Conservation (phyloP, 2,888 invertebrate species). For the Priocnemis perturbator region DNA sequence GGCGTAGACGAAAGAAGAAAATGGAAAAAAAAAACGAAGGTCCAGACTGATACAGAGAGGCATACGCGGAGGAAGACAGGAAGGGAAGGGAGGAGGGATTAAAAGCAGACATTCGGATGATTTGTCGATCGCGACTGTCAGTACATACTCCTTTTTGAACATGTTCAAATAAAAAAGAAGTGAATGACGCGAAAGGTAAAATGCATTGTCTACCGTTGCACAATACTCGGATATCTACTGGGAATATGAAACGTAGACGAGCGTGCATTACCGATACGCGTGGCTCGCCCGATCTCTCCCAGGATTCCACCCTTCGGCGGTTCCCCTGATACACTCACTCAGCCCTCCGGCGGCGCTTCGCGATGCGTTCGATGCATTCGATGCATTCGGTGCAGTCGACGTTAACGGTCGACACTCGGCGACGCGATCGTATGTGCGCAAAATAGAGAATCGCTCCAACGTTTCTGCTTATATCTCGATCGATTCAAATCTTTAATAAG, state of each 20-base stretch:
- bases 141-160: constrained; percentile 2
- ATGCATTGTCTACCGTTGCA: not conserved
- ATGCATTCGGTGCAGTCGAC: constrained; percentile 43
- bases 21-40: not conserved
- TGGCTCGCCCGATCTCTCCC: not conserved
- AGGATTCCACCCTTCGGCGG: constrained; percentile 10
- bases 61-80: not conserved
- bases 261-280: constrained; percentile 33
- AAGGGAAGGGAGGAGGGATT: constrained; percentile 23
- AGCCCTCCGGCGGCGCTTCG: not conserved
- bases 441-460: constrained; percentile 42
- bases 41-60: not conserved
- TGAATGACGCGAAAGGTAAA: constrained; percentile 9
- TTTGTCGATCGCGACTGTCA: constrained; percentile 42
- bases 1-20: too few species aligned
- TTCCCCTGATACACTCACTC: not conserved
- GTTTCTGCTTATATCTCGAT: constrained; percentile 54
- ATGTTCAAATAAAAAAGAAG: constrained; percentile 30
- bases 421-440: constrained; percentile 31
- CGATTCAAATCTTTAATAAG: too few species aligned
- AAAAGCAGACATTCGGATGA: constrained; percentile 50
- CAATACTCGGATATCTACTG: too few species aligned
- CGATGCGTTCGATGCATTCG: constrained; percentile 27
- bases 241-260: constrained; percentile 27
- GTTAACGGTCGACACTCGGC: constrained; percentile 48